Evolutionary conservation across 2,888 invertebrate genomes (phyloP), one percentile per base, ranked within the genome.

Genomic region (Kryphioiulus occultus): DNA sequence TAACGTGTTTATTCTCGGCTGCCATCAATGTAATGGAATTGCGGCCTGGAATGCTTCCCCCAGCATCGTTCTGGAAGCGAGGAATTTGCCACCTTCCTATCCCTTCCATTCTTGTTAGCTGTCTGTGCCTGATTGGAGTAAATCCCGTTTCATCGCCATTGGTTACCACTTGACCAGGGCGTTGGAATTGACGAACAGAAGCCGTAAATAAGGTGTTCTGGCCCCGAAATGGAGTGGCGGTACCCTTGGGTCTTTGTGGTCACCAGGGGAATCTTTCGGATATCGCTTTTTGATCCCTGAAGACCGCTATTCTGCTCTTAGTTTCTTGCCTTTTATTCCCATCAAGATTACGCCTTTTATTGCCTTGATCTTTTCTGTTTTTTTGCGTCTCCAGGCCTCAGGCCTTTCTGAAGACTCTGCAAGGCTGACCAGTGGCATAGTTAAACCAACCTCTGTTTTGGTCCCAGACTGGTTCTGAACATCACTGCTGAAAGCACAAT

Each of bases 131-230:
- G 68, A 68, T 68, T 68, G 68, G 26, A 68, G 68, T 68, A 68
- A 68, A 26, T 7, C 68, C 68, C 9, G 26, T 68, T 68, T 68
- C 26, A 68, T 68, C 68, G 26, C 26, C 26, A 10, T 26, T 68
- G n/a, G 68, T 68, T 68, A 68, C 68, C 68, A 68, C 68, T 68
- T 68, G 68, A 68, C 68, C 68, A 68, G 53, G 5, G 53, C 68
- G 22, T 26, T 26, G 68, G 7, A 68, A 68, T 68, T 22, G 68
- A 68, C n/a, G 68, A 68, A 68, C n/a, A 68, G 68, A 26, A 12
- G 68, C 68, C 10, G 68, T 68, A 68, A 68, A 68, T 26, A 68
- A 68, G 26, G 26, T 68, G 68, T 68, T 68, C 10, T 26, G 26
- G 22, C 26, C 2, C 10, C 68, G 1, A 68, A 68, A 68, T 68